These are phyloP conservation scores for Pycnonotus jocosus DNA, from an alignment of 2,113 vertebrate species.

Conservation along the genomic window DNA sequence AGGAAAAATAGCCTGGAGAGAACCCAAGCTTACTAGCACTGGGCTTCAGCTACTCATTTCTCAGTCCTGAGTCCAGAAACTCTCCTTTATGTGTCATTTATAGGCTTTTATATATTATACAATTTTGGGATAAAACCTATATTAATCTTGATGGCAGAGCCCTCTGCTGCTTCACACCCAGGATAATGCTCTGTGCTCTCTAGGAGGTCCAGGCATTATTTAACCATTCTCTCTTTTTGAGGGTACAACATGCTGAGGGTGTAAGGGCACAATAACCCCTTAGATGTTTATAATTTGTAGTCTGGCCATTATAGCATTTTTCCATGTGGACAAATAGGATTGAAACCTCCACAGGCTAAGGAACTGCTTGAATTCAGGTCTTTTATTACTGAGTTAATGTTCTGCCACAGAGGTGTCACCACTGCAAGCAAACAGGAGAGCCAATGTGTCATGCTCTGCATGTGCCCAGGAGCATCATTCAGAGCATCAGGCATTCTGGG, in stretches of 20 bases:
- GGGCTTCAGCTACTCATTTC: neutral
- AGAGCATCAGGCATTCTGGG: neutral
- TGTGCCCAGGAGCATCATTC: neutral
- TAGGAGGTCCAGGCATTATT: neutral
- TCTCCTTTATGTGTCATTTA: neutral
- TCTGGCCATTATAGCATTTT: neutral
- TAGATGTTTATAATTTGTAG: neutral
- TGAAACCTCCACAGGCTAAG: neutral
- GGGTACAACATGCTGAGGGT: rapidly evolving
- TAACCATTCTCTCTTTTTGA: neutral
- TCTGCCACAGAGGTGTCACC: neutral
- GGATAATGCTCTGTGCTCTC: neutral
- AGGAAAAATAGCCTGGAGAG: neutral
- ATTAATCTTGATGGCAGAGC: neutral
- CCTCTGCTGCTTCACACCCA: neutral
- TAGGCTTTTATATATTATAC: neutral
- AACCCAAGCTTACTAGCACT: neutral
- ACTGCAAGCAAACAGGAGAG: neutral
- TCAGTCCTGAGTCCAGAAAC: neutral
- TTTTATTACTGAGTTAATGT: neutral
- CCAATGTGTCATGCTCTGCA: rapidly evolving
- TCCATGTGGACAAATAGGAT: neutral
- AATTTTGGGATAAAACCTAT: neutral
- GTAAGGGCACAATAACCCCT: rapidly evolving
- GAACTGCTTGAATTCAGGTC: neutral